Evolutionary conservation across 2,888 invertebrate species (phyloP), one percentile per base, ranked within the genome.

Genomic region (Dascillus cervinus): DNA sequence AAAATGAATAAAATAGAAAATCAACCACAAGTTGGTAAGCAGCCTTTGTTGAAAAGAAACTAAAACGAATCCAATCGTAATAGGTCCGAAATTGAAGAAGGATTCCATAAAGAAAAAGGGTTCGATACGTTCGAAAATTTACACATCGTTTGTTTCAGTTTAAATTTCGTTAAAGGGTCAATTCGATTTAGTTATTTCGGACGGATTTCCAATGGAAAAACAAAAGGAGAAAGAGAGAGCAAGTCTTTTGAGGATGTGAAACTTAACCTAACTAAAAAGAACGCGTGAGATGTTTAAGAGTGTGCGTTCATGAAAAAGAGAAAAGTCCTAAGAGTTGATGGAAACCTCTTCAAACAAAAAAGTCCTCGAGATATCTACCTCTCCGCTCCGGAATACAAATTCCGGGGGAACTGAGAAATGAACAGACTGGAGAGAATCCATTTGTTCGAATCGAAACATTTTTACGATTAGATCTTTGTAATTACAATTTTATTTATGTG

Each of bases 281-380:
- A 51, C 52, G 53, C 56, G 53, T 55, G 55, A 54, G 56, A 47
- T 53, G 54, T 50, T 56, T 56, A 54, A 52, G 52, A 49, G 52
- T 50, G 46, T 49, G 52, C 49, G 48, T 46, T 41, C 35, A 41
- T 44, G 45, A 45, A 43, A 42, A 51, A 44, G 41, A 48, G 44
- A 49, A 44, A 22, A 29, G 21, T 19, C 19, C 47, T 47, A 44
- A 35, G 50, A 50, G 50, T 52, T 50, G 52, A 54, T 52, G 50
- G 49, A 49, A 53, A 53, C 50, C 49, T 49, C 53, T 47, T 47
- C 46, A 49, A 52, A 55, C 48, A 55, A 51, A 56, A n/a, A 55
- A 55, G 52, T 55, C 53, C 54, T 53, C 43, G 43, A 52, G 52
- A 52, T 50, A 52, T 50, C 50, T 44, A 44, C 44, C 41, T 43